Conservation (phyloP, 2,888 invertebrate genomes). For the Cheilosia vernalis region DNA sequence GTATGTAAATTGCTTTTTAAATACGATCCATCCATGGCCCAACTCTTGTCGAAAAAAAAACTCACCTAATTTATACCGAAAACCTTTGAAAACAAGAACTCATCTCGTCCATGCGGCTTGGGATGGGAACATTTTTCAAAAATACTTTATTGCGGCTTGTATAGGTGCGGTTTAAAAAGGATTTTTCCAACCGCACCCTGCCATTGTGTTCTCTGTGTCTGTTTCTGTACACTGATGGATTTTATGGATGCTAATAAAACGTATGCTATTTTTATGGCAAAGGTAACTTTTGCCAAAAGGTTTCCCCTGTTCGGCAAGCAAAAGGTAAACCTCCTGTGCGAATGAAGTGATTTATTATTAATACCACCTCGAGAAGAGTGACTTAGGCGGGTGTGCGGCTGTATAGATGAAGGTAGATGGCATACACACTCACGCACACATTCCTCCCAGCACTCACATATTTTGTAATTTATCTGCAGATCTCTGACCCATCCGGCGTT, state of each 20-base stretch:
- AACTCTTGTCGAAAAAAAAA: neutral
- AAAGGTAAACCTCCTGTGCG: slow-evolving; percentile 41
- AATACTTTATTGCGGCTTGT: slow-evolving; percentile 47
- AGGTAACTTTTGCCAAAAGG: slow-evolving; percentile 42
- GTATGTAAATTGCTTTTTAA: slow-evolving; percentile 17
- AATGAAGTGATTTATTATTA: slow-evolving; percentile 74
- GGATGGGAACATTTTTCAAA: slow-evolving; percentile 29
- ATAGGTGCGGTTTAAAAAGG: slow-evolving; percentile 49
- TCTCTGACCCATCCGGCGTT: slow-evolving; percentile 71
- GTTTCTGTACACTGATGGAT: slow-evolving; percentile 45
- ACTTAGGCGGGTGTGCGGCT: slow-evolving; percentile 9
- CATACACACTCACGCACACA: neutral
- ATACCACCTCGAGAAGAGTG: slow-evolving; percentile 28
- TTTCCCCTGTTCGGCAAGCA: slow-evolving; percentile 3
- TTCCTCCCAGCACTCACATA: slow-evolving; percentile 15
- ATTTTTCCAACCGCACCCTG: neutral
- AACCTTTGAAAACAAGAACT: slow-evolving; percentile 15
- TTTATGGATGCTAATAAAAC: slow-evolving; percentile 74
- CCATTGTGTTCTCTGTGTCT: neutral
- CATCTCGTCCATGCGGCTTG: slow-evolving; percentile 10
- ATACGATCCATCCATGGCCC: neutral
- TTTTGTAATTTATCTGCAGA: slow-evolving; percentile 71
- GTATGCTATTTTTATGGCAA: slow-evolving; percentile 68
- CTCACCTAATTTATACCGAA: slow-evolving; percentile 24
- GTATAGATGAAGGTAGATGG: slow-evolving; percentile 23